Percentiles rank a stretch among this genome's conserved stretches.
These are phyloP conservation scores for Thermophis baileyi DNA, from an alignment of 2,113 vertebrate species.

Conservation along the genomic window DNA sequence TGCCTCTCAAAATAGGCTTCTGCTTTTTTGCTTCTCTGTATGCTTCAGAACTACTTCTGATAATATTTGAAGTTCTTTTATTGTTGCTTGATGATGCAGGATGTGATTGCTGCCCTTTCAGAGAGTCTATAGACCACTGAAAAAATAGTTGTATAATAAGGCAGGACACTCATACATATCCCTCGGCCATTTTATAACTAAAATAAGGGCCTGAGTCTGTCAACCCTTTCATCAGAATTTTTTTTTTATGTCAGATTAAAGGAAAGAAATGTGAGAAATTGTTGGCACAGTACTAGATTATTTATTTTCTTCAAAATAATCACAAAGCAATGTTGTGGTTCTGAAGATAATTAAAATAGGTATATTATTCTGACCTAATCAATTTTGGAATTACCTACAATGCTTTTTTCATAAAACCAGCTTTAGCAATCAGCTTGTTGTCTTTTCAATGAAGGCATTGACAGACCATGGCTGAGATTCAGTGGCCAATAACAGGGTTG, in stretches of 20 bases:
- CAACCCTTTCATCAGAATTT: neutral
- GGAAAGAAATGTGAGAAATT: neutral
- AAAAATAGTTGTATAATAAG: neutral
- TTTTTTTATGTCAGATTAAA: neutral
- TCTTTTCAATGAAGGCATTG: neutral
- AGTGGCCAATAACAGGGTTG: neutral
- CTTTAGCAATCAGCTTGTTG: neutral
- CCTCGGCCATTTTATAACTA: neutral
- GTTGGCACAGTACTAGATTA: neutral
- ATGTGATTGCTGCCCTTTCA: neutral
- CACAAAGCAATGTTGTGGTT: neutral
- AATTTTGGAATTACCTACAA: neutral
- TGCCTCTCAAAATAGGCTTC: neutral
- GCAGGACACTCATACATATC: neutral
- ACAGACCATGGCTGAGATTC: neutral
- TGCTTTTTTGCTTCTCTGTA: neutral
- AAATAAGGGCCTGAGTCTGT: neutral
- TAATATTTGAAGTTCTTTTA: neutral
- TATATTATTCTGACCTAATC: neutral
- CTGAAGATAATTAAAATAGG: neutral
- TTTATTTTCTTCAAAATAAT: neutral
- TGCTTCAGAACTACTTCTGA: neutral
- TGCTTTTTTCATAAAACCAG: neutral
- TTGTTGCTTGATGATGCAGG: neutral
- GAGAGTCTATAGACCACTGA: neutral